Conservation (phyloP, 2,113 vertebrate species). For the Telmatochromis bifrenatus region DNA sequence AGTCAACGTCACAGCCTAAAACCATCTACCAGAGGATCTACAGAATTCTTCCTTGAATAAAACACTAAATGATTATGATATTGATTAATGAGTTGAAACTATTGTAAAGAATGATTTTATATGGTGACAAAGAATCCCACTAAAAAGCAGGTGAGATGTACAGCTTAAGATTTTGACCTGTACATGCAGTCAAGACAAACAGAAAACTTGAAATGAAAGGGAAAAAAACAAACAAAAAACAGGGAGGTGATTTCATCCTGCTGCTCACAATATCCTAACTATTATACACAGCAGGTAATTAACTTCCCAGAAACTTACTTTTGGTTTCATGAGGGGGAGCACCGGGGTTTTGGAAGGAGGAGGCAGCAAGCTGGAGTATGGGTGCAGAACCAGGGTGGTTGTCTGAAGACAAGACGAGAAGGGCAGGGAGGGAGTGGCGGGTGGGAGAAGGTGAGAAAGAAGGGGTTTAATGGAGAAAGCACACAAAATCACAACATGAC, state of each 20-base stretch:
- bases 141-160: background rate
- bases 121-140: background rate
- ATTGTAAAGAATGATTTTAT: background rate
- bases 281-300: background rate
- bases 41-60: background rate
- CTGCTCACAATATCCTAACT: background rate
- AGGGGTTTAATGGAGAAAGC: slow-evolving; percentile 40
- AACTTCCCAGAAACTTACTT: slow-evolving; percentile 68
- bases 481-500: slow-evolving; percentile 24
- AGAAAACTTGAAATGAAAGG: background rate
- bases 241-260: background rate
- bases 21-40: background rate
- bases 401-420: slow-evolving; percentile 63
- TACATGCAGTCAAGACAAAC: background rate
- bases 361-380: slow-evolving; percentile 75
- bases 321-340: slow-evolving; percentile 72
- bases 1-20: background rate
- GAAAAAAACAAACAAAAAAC: background rate
- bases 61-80: background rate
- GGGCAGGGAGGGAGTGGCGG: background rate
- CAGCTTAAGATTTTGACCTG: background rate
- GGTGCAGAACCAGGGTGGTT: slow-evolving; percentile 76
- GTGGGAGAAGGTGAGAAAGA: slow-evolving; percentile 9
- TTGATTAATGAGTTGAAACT: background rate
- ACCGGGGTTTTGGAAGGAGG: slow-evolving; percentile 74